Evolutionary conservation across 2,888 invertebrate genomes (phyloP).

Genomic region (Dichetophora obliterata): DNA sequence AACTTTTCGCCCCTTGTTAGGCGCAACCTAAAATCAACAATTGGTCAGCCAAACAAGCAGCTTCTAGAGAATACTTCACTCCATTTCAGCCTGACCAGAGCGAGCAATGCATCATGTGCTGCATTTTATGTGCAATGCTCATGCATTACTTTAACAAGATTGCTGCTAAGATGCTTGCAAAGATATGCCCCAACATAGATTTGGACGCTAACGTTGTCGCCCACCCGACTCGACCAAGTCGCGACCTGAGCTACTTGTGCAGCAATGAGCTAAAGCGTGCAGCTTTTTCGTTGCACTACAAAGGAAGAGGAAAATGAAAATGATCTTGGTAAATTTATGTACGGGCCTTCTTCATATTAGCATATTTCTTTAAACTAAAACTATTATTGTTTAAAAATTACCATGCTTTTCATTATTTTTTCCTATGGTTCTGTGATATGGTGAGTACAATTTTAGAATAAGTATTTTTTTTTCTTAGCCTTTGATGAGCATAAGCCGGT

Average conservation of each 20-base stretch:
- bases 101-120: background rate
- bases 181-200: conserved; percentile 16
- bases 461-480: too few relatives aligned
- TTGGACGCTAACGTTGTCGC: background rate
- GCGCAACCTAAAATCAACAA: background rate
- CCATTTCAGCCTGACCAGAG: background rate
- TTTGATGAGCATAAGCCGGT: too few relatives aligned
- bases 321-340: too few relatives aligned
- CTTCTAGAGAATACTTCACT: background rate
- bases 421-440: too few relatives aligned
- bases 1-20: background rate
- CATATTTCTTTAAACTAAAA: too few relatives aligned
- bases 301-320: too few relatives aligned
- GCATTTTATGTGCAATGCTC: conserved; percentile 11
- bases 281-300: too few relatives aligned
- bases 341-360: too few relatives aligned
- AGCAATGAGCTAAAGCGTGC: too few relatives aligned
- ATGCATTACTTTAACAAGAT: conserved; percentile 40
- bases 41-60: background rate
- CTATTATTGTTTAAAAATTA: too few relatives aligned
- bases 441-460: too few relatives aligned
- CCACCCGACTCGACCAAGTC: background rate
- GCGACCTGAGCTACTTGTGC: conserved; percentile 14
- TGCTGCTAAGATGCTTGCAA: conserved; percentile 10
- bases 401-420: too few relatives aligned